Percentiles rank a stretch among this genome's conserved stretches.
phyloP scores from a whole-genome alignment of 2,113 vertebrate species.

The Pluvialis apricaria region DNA sequence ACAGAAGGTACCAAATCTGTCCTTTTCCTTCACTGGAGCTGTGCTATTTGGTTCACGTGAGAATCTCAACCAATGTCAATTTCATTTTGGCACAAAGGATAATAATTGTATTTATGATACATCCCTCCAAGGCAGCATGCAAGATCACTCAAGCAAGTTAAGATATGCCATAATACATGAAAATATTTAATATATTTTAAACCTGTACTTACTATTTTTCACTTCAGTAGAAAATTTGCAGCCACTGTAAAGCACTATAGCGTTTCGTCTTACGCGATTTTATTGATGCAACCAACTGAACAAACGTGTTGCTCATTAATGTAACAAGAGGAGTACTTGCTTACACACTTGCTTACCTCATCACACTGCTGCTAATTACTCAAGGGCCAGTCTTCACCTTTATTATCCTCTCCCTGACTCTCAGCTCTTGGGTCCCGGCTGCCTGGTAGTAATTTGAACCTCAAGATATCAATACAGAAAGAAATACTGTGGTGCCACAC shows the following conservation, averaged over 20 bases:
- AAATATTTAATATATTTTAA: not conserved
- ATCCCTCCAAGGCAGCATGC: not conserved
- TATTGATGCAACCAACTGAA: not conserved
- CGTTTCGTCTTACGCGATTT: not conserved
- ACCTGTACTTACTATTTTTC: not conserved
- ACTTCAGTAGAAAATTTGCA: not conserved
- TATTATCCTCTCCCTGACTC: not conserved
- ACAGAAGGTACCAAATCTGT: constrained; percentile 37
- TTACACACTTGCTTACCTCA: not conserved
- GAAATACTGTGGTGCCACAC: not conserved
- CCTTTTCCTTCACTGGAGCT: not conserved
- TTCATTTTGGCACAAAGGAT: constrained; percentile 14
- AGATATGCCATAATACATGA: not conserved
- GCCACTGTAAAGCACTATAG: not conserved
- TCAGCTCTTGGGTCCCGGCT: not conserved
- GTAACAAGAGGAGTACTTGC: not conserved
- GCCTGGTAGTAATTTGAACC: not conserved
- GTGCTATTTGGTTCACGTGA: not conserved
- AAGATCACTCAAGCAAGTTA: not conserved
- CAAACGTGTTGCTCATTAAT: not conserved
- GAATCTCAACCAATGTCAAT: not conserved
- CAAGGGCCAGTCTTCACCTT: not conserved
- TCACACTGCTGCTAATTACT: not conserved
- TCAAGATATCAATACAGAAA: not conserved
- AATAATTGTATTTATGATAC: constrained; percentile 23